phyloP scores from a whole-genome alignment of 2,888 invertebrate genomes.

The Aphodius sticticus region DNA sequence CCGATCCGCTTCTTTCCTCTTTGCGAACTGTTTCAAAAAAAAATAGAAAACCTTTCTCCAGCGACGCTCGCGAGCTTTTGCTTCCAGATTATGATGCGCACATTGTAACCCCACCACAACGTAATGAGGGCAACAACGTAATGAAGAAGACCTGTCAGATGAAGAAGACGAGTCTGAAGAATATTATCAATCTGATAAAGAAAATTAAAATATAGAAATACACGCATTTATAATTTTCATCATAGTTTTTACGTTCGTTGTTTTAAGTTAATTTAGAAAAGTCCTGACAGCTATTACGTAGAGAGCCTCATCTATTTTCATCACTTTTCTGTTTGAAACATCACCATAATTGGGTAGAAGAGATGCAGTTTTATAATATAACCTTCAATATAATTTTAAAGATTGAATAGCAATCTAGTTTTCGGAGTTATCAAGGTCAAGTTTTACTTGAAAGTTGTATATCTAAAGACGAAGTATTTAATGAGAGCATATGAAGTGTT shows the following conservation, averaged over 20 bases:
- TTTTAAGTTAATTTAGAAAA: not conserved
- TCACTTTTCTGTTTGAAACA: not conserved
- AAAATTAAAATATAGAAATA: constrained; percentile 5
- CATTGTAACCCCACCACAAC: constrained; percentile 4
- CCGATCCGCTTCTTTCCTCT: not conserved
- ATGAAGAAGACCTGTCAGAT: not conserved
- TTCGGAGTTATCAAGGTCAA: not conserved
- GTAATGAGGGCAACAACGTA: not conserved
- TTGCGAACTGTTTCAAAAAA: not conserved
- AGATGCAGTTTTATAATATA: not conserved
- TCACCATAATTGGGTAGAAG: too few species aligned
- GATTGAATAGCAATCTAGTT: not conserved
- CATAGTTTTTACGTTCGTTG: constrained; percentile 4
- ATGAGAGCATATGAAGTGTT: not conserved
- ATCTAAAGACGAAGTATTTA: not conserved
- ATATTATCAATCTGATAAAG: constrained; percentile 14
- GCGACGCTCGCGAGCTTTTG: not conserved
- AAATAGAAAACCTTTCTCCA: constrained; percentile 8
- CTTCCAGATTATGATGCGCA: constrained; percentile 7
- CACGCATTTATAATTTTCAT: constrained; percentile 6
- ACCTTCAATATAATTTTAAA: too few species aligned
- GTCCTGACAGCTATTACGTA: not conserved
- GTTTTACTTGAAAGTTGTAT: not conserved
- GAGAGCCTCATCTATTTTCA: not conserved
- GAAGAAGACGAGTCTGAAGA: not conserved